Evolutionary conservation across 2,113 vertebrate species (phyloP).

Genomic region (Phodopus roborovskii): DNA sequence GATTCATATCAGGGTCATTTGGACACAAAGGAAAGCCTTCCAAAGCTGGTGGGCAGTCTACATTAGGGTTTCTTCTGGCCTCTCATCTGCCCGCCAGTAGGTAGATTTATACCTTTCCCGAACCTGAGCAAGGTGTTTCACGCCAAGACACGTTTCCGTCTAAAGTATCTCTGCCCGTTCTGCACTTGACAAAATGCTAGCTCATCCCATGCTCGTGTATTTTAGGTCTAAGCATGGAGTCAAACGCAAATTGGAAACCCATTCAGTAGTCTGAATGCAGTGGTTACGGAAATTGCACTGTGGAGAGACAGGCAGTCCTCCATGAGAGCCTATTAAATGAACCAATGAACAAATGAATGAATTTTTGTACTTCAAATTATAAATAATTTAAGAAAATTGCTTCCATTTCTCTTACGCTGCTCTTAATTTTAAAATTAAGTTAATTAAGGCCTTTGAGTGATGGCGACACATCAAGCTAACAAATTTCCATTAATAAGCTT

Average conservation of each 20-base stretch:
- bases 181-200: neutral
- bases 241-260: neutral
- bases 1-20: neutral
- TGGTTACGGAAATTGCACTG: neutral
- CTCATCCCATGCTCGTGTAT: neutral
- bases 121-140: neutral
- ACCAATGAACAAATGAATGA: neutral
- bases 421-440: slow-evolving; percentile 61
- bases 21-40: neutral
- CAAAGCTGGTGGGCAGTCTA: neutral
- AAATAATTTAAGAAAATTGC: slow-evolving; percentile 12
- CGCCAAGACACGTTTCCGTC: too few relatives aligned
- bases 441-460: slow-evolving; percentile 18
- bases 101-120: neutral
- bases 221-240: neutral
- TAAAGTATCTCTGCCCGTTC: neutral
- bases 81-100: neutral
- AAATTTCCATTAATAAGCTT: slow-evolving; percentile 19
- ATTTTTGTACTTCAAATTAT: slow-evolving; percentile 27
- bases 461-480: neutral
- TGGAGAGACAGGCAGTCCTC: neutral
- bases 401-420: slow-evolving; percentile 15
- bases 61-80: neutral
- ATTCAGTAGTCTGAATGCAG: neutral
- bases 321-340: neutral